These are phyloP conservation scores for Autographa gamma DNA, from an alignment of 2,888 invertebrate genomes.

Conservation along the genomic window DNA sequence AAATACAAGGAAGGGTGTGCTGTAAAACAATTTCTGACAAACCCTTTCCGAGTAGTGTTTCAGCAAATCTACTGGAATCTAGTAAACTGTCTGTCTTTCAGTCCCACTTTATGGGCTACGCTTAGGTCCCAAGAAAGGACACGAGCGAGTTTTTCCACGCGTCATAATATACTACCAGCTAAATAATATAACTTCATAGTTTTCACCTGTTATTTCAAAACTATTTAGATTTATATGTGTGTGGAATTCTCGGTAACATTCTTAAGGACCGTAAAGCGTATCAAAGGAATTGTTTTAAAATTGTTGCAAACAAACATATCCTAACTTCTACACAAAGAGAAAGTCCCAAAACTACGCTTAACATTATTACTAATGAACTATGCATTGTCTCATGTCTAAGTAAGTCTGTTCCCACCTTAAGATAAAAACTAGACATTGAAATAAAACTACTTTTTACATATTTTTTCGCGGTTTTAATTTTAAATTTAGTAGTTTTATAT, in stretches of 20 bases:
- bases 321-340: background rate
- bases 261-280: background rate
- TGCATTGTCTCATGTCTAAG: background rate
- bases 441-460: too few relatives aligned
- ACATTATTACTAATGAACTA: background rate
- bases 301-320: background rate
- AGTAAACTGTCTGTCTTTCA: too few relatives aligned
- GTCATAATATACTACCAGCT: background rate
- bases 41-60: too few relatives aligned
- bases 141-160: background rate
- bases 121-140: too few relatives aligned
- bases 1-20: too few relatives aligned
- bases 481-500: too few relatives aligned
- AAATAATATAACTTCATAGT: background rate
- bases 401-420: background rate
- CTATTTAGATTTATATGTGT: background rate
- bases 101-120: too few relatives aligned
- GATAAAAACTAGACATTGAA: background rate
- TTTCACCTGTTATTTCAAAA: background rate
- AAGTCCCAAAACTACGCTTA: conserved; percentile 1
- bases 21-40: too few relatives aligned
- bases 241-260: background rate
- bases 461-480: too few relatives aligned
- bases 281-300: background rate
- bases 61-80: too few relatives aligned